A percentile compares a stretch with the other conserved stretches of the same genome.
phyloP scores from a whole-genome alignment of 2,888 invertebrate genomes.

The Chouioia cunea region DNA sequence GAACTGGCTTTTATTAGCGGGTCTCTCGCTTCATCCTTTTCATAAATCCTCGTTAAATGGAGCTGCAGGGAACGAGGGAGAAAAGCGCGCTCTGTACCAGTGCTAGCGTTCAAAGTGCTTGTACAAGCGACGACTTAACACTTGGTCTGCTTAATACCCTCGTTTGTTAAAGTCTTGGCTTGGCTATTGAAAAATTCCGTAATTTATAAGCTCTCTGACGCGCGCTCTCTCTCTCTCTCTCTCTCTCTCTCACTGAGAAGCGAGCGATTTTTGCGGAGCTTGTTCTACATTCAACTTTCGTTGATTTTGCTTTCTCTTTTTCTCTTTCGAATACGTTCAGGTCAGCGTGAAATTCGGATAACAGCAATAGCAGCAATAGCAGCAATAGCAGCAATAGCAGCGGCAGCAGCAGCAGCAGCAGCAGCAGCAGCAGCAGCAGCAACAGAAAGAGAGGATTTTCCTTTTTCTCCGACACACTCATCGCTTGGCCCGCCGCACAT shows the following conservation, averaged over 20 bases:
- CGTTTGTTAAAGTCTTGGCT: conserved; percentile 26
- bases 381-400: background rate
- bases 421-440: conserved; percentile 1
- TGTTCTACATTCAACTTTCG: no score
- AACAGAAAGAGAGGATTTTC: conserved; percentile 19
- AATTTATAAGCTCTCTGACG: conserved; percentile 1
- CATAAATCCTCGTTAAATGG: conserved; percentile 53
- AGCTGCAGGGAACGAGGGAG: conserved; percentile 31
- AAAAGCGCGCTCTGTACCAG: conserved; percentile 26
- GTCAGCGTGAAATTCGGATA: conserved; percentile 44
- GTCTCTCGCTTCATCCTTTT: conserved; percentile 33
- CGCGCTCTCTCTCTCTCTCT: no score
- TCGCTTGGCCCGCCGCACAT: background rate
- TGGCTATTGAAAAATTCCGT: conserved; percentile 10
- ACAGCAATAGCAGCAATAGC: conserved; percentile 1
- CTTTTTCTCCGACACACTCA: background rate
- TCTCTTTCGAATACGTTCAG: conserved; percentile 36
- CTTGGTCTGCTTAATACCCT: conserved; percentile 2
- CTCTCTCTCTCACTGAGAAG: no score
- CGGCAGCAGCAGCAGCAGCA: background rate
- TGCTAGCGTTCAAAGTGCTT: conserved; percentile 50
- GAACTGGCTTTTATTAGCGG: conserved; percentile 54
- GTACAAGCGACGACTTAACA: conserved; percentile 16
- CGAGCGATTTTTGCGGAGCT: background rate
- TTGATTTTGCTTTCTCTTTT: no score